A percentile compares a stretch with the other conserved stretches of the same genome.
These are phyloP conservation scores for Drepana arcuata DNA, from an alignment of 1,140 invertebrate genomes.

Conservation along the genomic window DNA sequence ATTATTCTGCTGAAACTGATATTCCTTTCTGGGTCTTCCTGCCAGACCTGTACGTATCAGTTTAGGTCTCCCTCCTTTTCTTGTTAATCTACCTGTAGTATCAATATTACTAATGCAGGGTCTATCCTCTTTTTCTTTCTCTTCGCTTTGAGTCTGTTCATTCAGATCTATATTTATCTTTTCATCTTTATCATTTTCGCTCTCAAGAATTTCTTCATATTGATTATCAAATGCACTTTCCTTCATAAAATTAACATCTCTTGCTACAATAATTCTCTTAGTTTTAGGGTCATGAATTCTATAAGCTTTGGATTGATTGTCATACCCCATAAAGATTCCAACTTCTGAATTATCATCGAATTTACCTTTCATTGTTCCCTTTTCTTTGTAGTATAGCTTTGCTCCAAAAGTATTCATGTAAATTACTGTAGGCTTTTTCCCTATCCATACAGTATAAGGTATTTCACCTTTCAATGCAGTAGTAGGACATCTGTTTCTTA, in stretches of 20 bases:
- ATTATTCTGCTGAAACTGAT: conserved; percentile 3
- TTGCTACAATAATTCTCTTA: conserved; percentile 6
- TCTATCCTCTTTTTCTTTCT: conserved; percentile 1
- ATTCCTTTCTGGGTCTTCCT: conserved; percentile 10
- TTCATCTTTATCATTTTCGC: conserved; percentile 4
- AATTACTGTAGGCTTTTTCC: conserved; percentile 32
- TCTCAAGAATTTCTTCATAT: conserved; percentile 14
- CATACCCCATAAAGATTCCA: conserved; percentile 9
- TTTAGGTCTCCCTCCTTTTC: conserved; percentile 11
- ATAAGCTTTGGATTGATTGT: conserved; percentile 10
- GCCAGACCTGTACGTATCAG: conserved; percentile 8
- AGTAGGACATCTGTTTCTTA: conserved; percentile 8
- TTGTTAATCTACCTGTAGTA: too few species aligned
- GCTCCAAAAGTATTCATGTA: conserved; percentile 14
- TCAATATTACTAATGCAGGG: background rate
- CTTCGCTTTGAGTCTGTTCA: background rate
- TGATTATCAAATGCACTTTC: conserved; percentile 10
- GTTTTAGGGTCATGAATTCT: conserved; percentile 11
- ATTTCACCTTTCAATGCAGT: conserved; percentile 9
- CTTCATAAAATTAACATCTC: conserved; percentile 18
- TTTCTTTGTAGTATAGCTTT: conserved; percentile 12
- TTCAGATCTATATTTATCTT: background rate
- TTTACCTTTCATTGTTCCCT: conserved; percentile 10
- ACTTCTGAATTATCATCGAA: conserved; percentile 10
- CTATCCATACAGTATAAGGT: conserved; percentile 12